Evolutionary conservation across 2,888 invertebrate species (phyloP).

Genomic region (Clostera curtula): DNA sequence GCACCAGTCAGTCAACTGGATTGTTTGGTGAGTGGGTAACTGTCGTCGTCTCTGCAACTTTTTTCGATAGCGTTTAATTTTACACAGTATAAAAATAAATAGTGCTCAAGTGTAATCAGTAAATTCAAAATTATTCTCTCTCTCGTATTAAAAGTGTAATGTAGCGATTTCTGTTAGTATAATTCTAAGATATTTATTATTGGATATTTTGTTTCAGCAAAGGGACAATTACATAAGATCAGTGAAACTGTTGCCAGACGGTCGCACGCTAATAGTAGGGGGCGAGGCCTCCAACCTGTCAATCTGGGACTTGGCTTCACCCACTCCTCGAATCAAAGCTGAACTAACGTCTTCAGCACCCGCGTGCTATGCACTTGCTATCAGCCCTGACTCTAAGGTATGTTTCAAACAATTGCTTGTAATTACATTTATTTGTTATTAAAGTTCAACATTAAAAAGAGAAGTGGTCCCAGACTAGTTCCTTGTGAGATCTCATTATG

Average conservation of each 20-base stretch:
- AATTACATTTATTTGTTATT: not conserved
- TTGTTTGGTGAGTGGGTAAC: constrained; percentile 84
- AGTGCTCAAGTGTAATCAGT: constrained; percentile 10
- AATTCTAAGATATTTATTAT: constrained; percentile 4
- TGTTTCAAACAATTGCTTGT: not conserved
- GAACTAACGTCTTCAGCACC: constrained; percentile 96
- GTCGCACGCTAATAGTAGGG: constrained; percentile 94
- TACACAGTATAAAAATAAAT: not conserved
- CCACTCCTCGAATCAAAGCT: constrained; percentile 92
- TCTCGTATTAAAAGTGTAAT: not conserved
- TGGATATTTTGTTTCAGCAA: constrained; percentile 79
- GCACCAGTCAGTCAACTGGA: constrained; percentile 93
- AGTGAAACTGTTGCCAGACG: constrained; percentile 94
- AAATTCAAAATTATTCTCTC: constrained; percentile 4
- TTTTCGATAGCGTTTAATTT: constrained; percentile 12
- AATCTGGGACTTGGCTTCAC: constrained; percentile 96
- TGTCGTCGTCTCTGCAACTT: constrained; percentile 41
- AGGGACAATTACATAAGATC: constrained; percentile 96
- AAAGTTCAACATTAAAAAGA: not conserved
- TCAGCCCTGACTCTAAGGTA: constrained; percentile 94
- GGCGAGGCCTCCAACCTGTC: constrained; percentile 96
- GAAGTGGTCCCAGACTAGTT: not conserved
- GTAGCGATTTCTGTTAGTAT: constrained; percentile 1
- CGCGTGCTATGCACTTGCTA: constrained; percentile 97
- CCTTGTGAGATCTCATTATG: not conserved